phyloP scores from a whole-genome alignment of 2,888 invertebrate species.

The Prosapia bicincta region DNA sequence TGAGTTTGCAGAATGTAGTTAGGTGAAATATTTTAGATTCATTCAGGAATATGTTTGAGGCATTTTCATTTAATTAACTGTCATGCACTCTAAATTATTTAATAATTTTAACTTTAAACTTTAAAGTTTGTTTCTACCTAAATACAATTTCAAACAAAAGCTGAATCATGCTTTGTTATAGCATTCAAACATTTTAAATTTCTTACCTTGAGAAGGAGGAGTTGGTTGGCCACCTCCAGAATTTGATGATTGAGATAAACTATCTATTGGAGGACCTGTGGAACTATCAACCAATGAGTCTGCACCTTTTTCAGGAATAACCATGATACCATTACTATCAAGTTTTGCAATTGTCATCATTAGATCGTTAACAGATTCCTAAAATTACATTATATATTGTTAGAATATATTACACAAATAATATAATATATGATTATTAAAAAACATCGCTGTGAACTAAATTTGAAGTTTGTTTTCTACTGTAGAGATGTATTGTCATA shows the following conservation, averaged over 20 bases:
- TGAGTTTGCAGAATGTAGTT: no score
- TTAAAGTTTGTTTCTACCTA: no score
- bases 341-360: slow-evolving; percentile 85
- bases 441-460: no score
- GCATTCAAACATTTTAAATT: background rate
- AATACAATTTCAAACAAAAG: no score
- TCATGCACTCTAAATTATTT: no score
- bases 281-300: slow-evolving; percentile 42
- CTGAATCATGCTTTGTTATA: no score
- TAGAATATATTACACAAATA: background rate
- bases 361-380: slow-evolving; percentile 79
- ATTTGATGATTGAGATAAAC: slow-evolving; percentile 62
- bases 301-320: slow-evolving; percentile 55
- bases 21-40: no score
- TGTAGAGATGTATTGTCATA: no score
- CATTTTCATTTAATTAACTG: no score
- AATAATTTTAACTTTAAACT: no score
- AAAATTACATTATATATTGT: slow-evolving; percentile 5
- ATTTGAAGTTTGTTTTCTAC: no score
- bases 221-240: slow-evolving; percentile 49
- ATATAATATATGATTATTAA: background rate
- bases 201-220: slow-evolving; percentile 16
- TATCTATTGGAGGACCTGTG: slow-evolving; percentile 51
- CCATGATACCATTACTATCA: slow-evolving; percentile 81
- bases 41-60: no score